Percentiles rank a stretch among this genome's conserved stretches.
Evolutionary conservation across 2,797 vertebrate species (phyloP).

Genomic region (Alfaro cultratus): DNA sequence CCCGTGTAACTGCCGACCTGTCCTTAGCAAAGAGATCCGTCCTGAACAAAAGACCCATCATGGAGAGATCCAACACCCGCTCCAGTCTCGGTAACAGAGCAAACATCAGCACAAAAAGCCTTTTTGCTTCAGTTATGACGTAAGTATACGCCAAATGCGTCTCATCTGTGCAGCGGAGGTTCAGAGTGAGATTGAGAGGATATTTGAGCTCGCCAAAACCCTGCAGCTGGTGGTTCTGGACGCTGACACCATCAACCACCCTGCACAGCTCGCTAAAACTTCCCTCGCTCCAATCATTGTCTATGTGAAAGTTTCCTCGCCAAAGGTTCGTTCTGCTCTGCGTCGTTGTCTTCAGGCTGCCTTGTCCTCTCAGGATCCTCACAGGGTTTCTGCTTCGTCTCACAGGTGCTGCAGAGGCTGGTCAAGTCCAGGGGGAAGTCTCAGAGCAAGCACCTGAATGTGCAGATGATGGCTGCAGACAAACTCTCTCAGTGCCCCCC

Average conservation of each 20-base stretch:
- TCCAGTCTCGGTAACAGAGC: slow-evolving; percentile 89
- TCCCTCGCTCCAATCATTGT: slow-evolving; percentile 94
- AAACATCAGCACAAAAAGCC: background rate
- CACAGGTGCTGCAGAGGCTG: slow-evolving; percentile 92
- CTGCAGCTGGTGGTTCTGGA: slow-evolving; percentile 94
- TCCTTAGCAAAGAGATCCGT: slow-evolving; percentile 95
- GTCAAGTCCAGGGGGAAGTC: slow-evolving; percentile 97
- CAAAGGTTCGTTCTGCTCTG: slow-evolving; percentile 83
- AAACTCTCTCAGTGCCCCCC: slow-evolving; percentile 95
- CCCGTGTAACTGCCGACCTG: slow-evolving; percentile 94
- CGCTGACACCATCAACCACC: slow-evolving; percentile 96
- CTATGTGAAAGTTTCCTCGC: slow-evolving; percentile 95
- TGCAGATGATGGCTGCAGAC: slow-evolving; percentile 97
- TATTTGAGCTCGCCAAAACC: slow-evolving; percentile 96
- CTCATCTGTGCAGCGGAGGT: slow-evolving; percentile 86
- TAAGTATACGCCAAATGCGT: background rate
- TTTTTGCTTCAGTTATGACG: background rate
- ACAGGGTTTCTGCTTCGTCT: background rate
- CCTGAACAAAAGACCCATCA: slow-evolving; percentile 95
- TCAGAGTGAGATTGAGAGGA: slow-evolving; percentile 96
- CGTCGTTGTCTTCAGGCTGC: background rate
- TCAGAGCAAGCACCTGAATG: slow-evolving; percentile 96
- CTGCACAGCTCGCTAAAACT: slow-evolving; percentile 93
- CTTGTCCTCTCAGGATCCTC: background rate
- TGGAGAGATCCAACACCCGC: slow-evolving; percentile 94